Base-by-base conservation (phyloP, 2,113 vertebrate species). In the Melanotaenia duboulayi region DNA sequence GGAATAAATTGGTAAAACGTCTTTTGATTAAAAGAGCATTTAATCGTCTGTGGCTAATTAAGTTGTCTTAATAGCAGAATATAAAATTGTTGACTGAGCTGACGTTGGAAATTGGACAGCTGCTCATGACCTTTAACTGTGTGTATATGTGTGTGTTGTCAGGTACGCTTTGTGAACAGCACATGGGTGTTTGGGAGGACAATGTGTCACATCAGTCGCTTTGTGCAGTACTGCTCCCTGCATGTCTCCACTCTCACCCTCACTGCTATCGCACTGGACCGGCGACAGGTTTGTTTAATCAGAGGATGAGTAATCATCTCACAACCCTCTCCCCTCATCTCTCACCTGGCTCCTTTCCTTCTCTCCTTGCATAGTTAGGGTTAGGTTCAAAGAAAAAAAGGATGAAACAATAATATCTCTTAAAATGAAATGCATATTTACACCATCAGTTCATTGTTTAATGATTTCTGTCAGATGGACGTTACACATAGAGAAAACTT, bases 171-270 rank as follows among this genome's bases (percentile, higher is more conserved):
- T 57, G 96, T 99, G 78, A 96, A 96, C 91, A 99, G 96, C 67
- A 96, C 96, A 0, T 98, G 97, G 97, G 89, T 97, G 68, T 98
- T 98, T 1, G 97, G 97, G 63, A 96, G 95, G 63, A 93, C 87
- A 4, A 98, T 99, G 97, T 99, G 97, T 71, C 97, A 98, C 1
- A 80, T 99, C 86, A 98, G 97, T 59, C 95, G 97, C 35, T 99
- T 99, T 48, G 97, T 96, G 0, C 97, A 99, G 84, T 97, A 99
- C 78, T 98, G 97, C 77, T 99, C 97, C 6, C 93, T 99, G 49
- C 96, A 98, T 0, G 96, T 98, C 63, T 99, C 97, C 11, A 96
- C 96, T 0, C 90, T 99, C 83, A 98, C 97, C 0, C 92, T 98
- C 68, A 97, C 97, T 0, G 96, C 96, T 49, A 99, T 99, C 1